phyloP scores from a whole-genome alignment of 2,888 invertebrate genomes.

The Hecatera dysodea region DNA sequence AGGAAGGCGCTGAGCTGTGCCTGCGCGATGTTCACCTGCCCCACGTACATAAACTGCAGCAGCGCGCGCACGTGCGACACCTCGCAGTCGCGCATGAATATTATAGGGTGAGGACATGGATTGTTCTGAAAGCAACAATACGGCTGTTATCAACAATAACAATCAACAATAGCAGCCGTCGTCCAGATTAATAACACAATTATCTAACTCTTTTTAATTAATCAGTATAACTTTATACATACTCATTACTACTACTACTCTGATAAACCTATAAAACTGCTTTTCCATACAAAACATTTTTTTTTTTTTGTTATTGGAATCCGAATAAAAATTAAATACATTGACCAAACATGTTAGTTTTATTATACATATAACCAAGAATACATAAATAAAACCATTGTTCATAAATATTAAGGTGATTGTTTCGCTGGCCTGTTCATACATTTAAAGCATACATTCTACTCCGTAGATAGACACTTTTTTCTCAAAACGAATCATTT shows the following conservation, averaged over 20 bases:
- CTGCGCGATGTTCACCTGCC: slow-evolving; percentile 96
- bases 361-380: slow-evolving; percentile 23
- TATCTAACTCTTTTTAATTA: slow-evolving; percentile 50
- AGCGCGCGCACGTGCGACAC: slow-evolving; percentile 94
- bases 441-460: too few relatives aligned
- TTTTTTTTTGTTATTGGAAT: slow-evolving; percentile 18
- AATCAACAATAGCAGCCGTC: slow-evolving; percentile 45
- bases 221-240: slow-evolving; percentile 30
- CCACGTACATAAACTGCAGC: slow-evolving; percentile 96
- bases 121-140: slow-evolving; percentile 92
- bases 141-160: slow-evolving; percentile 57
- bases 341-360: slow-evolving; percentile 22
- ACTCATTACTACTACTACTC: slow-evolving; percentile 11
- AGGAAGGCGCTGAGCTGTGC: slow-evolving; percentile 94
- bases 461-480: too few relatives aligned
- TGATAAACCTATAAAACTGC: slow-evolving; percentile 11
- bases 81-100: slow-evolving; percentile 96
- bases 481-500: too few relatives aligned
- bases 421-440: too few relatives aligned
- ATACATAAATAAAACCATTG: slow-evolving; percentile 33
- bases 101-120: slow-evolving; percentile 96
- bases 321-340: slow-evolving; percentile 23
- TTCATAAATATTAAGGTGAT: slow-evolving; percentile 28
- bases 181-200: slow-evolving; percentile 33
- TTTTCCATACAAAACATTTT: slow-evolving; percentile 7